A percentile compares a stretch with the other conserved stretches of the same genome.
Evolutionary conservation across 2,888 invertebrate genomes (phyloP).

Genomic region (Thereva nobilitata): DNA sequence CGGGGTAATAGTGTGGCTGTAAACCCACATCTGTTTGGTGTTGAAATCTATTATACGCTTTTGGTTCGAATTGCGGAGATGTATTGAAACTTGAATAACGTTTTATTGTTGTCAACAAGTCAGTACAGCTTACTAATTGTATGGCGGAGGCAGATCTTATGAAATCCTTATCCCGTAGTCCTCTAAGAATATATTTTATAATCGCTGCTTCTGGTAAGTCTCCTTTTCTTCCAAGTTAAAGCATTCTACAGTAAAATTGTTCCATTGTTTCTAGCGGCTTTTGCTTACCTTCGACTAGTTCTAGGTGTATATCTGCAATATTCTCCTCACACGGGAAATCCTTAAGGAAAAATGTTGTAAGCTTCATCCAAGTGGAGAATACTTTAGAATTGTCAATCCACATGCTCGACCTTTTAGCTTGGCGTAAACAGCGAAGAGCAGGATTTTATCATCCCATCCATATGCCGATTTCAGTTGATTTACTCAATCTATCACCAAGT

Average conservation of each 20-base stretch:
- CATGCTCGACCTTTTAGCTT: too few relatives aligned
- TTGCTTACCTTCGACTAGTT: constrained; percentile 4
- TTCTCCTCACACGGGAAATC: neutral
- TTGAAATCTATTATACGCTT: neutral
- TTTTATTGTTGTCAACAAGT: neutral
- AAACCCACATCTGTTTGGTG: neutral
- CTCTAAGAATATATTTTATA: too few relatives aligned
- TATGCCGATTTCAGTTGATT: too few relatives aligned
- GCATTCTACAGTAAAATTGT: constrained; percentile 11
- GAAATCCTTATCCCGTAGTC: too few relatives aligned
- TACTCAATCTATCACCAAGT: too few relatives aligned
- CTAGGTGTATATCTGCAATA: constrained; percentile 19
- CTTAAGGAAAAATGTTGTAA: too few relatives aligned
- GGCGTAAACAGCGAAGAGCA: too few relatives aligned
- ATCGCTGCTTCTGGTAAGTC: too few relatives aligned
- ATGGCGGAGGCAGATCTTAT: constrained; percentile 2
- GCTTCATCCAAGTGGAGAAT: too few relatives aligned
- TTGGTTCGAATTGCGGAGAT: neutral
- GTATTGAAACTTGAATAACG: neutral
- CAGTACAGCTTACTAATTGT: constrained; percentile 1
- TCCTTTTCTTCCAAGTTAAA: constrained; percentile 9
- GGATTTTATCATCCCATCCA: too few relatives aligned
- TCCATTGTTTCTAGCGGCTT: neutral
- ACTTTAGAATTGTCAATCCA: too few relatives aligned
- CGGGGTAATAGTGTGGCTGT: neutral